Base-by-base conservation (phyloP, 2,888 invertebrate genomes). In the Eilema caniola region DNA sequence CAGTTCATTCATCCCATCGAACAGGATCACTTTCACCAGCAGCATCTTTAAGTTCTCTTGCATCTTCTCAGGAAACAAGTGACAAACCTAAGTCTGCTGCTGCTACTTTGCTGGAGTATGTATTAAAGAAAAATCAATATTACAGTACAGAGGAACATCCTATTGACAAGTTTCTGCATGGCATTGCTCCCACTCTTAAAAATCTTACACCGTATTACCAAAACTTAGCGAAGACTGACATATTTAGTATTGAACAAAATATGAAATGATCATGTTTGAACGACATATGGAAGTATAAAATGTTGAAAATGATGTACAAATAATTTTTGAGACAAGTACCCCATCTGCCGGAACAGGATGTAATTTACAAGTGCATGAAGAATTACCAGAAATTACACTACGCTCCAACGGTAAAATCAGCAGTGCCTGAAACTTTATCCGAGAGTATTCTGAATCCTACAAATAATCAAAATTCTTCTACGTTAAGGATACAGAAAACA, bases 401-500 rank as follows among this genome's bases (percentile, higher is more conserved):
- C 41, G 61, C 20, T 20, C 61, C 61, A 61, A 61, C 61, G 31
- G 61, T n/a, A 61, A 25, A 66, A 59, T 66, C 57, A 59, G 41
- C 59, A 66, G 57, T 60, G 66, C 3, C 57, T 37, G 66, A 33
- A 66, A 66, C 57, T 66, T 66, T 60, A 57, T 60, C 66, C 66
- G 41, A 66, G 66, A 66, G 41, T 66, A 66, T 66, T 66, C 66
- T 66, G 66, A 59, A 66, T 66, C 59, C 66, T 66, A 66, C 66
- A 66, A 66, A 66, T 66, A 66, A 59, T 59, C 66, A 59, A 66
- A 66, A 66, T 66, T 66, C 66, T 66, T 66, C 59, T 66, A n/a
- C n/a, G n/a, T n/a, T n/a, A 66, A 66, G 37, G 41, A 66, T 66
- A 66, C 41, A 66, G 41, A 66, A 66, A 66, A 66, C 66, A 66